Evolutionary conservation across 2,113 vertebrate species (phyloP), one percentile per base, ranked within the genome.

Genomic region (Alligator sinensis): DNA sequence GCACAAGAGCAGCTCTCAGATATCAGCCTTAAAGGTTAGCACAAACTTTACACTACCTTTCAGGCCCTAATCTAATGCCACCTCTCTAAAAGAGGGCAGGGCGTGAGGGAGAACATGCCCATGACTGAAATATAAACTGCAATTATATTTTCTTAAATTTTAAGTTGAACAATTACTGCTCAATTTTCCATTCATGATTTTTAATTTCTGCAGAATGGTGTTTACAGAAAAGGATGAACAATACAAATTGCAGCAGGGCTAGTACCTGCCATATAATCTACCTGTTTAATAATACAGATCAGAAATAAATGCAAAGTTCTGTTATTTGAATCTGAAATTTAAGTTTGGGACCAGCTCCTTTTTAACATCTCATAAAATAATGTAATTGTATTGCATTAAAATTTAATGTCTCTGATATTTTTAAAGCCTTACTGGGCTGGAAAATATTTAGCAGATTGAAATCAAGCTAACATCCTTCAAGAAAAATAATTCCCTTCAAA

Each of bases 91-190:
- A 74, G 7, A 30, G 47, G 47, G 47, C 47, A 28, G 61, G 54
- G 10, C 66, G 17, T 74, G 5, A 47, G 5, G 2, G 21, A 34
- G 11, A 76, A 62, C 5, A 11, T 58, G 3, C 6, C n/a, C 30
- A 2, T 47, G 54, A 28, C 15, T 91, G 11, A 57, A 24, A 6
- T 3, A 59, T 68, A 66, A 77, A 80, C 6, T 74, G 76, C 58
- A 62, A n/a, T 5, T 10, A 28, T 18, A n/a, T 84, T 77, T 86
- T 38, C 38, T 77, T 87, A 66, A 91, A 80, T 59, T 38, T 59
- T 24, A 61, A 24, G 72, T 57, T 87, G 63, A 81, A 84, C 30
- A 58, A 58, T 84, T 87, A 34, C 61, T 84, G 80, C n/a, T 58
- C 25, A 80, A n/a, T 5, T 66, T n/a, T 18, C 47, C 58, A 80